A percentile compares a stretch with the other conserved stretches of the same genome.
phyloP scores from a whole-genome alignment of 1,140 invertebrate species.

The Heliconius congener region DNA sequence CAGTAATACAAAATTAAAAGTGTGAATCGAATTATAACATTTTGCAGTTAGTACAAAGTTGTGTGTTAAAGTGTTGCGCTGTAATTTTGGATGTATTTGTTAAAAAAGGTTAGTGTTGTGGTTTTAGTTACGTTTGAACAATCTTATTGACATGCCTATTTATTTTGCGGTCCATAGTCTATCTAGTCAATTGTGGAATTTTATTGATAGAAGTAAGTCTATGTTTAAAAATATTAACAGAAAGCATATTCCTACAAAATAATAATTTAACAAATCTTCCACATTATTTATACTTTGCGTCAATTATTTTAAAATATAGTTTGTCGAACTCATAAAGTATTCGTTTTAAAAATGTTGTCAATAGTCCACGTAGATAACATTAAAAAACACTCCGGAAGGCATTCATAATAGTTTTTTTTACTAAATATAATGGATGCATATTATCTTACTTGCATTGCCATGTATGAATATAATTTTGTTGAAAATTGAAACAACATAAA shows the following conservation, averaged over 20 bases:
- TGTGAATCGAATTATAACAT: constrained; percentile 17
- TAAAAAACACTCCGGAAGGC: neutral
- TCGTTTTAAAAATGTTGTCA: neutral
- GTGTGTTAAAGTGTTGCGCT: neutral
- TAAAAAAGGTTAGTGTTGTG: constrained; percentile 1
- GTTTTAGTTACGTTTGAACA: neutral
- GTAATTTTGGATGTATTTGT: neutral
- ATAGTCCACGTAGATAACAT: neutral
- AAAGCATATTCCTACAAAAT: neutral
- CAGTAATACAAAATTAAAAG: constrained; percentile 26
- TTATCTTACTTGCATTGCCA: neutral
- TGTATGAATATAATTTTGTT: neutral
- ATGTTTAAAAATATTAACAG: neutral
- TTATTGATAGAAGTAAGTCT: neutral
- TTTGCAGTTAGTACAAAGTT: neutral
- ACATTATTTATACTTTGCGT: neutral
- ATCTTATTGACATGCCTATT: constrained; percentile 11
- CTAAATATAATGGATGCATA: neutral
- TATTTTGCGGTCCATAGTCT: constrained; percentile 12
- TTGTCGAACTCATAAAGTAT: neutral
- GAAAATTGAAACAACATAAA: neutral
- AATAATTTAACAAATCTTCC: neutral
- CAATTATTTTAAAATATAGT: neutral
- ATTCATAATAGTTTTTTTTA: neutral
- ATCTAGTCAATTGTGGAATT: neutral